Evolutionary conservation across 1,140 invertebrate species (phyloP).

Genomic region (Telenomus remus): DNA sequence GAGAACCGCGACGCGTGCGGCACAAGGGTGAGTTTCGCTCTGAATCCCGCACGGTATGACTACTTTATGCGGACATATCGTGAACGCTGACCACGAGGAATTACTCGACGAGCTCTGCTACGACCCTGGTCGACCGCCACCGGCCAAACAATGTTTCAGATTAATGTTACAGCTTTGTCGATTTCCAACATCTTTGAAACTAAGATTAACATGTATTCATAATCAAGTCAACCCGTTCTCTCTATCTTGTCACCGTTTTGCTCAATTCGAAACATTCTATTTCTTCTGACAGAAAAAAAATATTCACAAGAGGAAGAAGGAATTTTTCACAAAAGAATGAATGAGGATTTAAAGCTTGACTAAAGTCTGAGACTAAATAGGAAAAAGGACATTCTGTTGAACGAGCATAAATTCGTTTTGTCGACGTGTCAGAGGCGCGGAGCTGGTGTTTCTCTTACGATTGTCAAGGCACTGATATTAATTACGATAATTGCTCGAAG

Average conservation of each 20-base stretch:
- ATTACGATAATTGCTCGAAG: slow-evolving; percentile 69
- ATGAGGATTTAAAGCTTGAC: too few species aligned
- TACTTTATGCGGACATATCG: slow-evolving; percentile 66
- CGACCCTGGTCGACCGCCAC: slow-evolving; percentile 59
- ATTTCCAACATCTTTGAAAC: slow-evolving; percentile 62
- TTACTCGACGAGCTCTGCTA: slow-evolving; percentile 64
- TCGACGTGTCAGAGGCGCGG: slow-evolving; percentile 46
- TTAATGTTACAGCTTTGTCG: slow-evolving; percentile 73
- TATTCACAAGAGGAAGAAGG: too few species aligned
- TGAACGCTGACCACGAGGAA: slow-evolving; percentile 68
- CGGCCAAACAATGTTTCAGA: slow-evolving; percentile 58
- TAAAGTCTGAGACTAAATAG: too few species aligned
- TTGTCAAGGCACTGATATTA: slow-evolving; percentile 66
- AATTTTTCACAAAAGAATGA: too few species aligned
- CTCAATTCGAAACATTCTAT: too few species aligned
- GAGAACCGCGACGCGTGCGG: slow-evolving; percentile 61
- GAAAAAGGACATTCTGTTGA: slow-evolving; percentile 32
- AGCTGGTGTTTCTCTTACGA: slow-evolving; percentile 45
- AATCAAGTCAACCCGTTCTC: slow-evolving; percentile 44
- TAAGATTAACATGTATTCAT: slow-evolving; percentile 61
- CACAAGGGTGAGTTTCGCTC: slow-evolving; percentile 56
- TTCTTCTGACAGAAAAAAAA: too few species aligned
- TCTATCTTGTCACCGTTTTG: slow-evolving; percentile 10
- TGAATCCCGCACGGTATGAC: slow-evolving; percentile 56
- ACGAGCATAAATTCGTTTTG: slow-evolving; percentile 24